Percentiles rank a stretch among this genome's conserved stretches.
Evolutionary conservation across 2,113 vertebrate genomes (phyloP).

Genomic region (Hystrix brachyura): DNA sequence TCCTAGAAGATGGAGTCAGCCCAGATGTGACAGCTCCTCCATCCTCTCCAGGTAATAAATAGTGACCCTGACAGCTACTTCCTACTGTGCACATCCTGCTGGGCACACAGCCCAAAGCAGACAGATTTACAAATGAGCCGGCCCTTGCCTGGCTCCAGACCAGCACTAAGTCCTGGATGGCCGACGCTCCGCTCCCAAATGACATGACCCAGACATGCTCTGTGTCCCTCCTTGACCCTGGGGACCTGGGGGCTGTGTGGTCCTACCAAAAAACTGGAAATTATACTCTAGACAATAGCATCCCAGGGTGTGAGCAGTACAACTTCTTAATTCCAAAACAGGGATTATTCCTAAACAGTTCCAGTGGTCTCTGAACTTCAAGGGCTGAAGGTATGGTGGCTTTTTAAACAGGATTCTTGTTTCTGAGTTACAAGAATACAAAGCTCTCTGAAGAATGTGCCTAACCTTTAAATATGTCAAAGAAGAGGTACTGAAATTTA

Average conservation of each 20-base stretch:
- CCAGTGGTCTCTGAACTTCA: not conserved
- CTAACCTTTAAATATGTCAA: slow-evolving; percentile 62
- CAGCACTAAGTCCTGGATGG: not conserved
- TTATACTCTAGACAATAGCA: accelerated
- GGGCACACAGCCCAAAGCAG: not conserved
- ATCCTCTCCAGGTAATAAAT: not conserved
- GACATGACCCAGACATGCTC: not conserved
- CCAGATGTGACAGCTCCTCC: not conserved
- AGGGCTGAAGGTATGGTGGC: not conserved
- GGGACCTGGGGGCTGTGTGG: not conserved
- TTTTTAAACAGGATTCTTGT: not conserved
- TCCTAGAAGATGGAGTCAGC: not conserved
- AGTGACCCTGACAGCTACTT: not conserved
- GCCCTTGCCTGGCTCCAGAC: not conserved
- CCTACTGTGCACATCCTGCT: slow-evolving; percentile 25
- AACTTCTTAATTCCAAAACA: accelerated
- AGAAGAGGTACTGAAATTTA: slow-evolving; percentile 55
- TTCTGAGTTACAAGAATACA: not conserved
- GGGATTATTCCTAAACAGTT: accelerated
- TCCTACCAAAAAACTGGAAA: not conserved
- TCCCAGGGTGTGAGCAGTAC: accelerated
- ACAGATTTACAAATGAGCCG: not conserved
- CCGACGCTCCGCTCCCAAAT: accelerated
- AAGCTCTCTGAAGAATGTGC: not conserved
- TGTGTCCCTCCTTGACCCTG: accelerated